Base-by-base conservation (phyloP, 2,888 invertebrate genomes). In the Zele albiditarsus region DNA sequence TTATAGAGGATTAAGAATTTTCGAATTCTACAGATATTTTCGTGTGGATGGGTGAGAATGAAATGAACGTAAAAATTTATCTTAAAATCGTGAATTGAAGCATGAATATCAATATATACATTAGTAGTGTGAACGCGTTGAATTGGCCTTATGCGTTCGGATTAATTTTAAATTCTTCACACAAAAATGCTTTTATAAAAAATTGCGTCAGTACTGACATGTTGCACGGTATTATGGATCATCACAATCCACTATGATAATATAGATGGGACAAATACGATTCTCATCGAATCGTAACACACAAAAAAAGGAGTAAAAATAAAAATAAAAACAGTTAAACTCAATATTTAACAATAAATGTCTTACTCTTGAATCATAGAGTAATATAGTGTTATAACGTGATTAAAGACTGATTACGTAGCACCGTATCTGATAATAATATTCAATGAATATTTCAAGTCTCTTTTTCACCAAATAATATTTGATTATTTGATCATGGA, bases 341-440 rank as follows among this genome's bases (percentile, higher is more conserved):
- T 49, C 27, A 31, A 63, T 20, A 38, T 63, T n/a, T 23, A 53
- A n/a, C 53, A n/a, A 53, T n/a, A 53, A 20, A 53, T 4, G 3
- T 4, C 3, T 53, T 10, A n/a, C 6, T 31, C 4, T 5, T 10
- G 20, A 38, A 31, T 33, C 2, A 33, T 38, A n/a, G 4, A 33
- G 20, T 31, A 38, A 63, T 38, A 63, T 38, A 20, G 8, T 57
- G 38, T 58, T 58, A 20, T 10, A 57, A 58, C 28, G 25, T 57
- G 57, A 68, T 27, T 75, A 80, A 79, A 76, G 68, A 77, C 78
- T 76, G 76, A 72, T 77, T 81, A 77, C 77, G 72, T 83, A 86
- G 85, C 85, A 86, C 86, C 86, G 82, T 82, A 68, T 82, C 76
- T 82, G 77, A 75, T 81, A 81, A 84, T 70, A 77, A 75, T 69